phyloP scores from a whole-genome alignment of 2,888 invertebrate species.

The Nomada lathburiana region DNA sequence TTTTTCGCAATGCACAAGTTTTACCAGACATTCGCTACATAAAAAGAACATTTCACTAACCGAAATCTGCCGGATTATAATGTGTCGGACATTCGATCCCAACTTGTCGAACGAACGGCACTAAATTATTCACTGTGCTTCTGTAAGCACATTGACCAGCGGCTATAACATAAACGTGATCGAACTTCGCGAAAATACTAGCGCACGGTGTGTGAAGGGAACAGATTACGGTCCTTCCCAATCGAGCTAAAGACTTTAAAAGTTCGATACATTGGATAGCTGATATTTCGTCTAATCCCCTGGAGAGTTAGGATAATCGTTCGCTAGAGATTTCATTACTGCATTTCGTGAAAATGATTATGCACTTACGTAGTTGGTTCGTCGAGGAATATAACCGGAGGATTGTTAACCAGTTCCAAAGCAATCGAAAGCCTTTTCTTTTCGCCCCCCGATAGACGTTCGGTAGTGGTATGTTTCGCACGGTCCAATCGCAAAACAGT shows the following conservation, averaged over 20 bases:
- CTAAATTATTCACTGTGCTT: slow-evolving; percentile 91
- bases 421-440: slow-evolving; percentile 97
- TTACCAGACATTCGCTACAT: neutral
- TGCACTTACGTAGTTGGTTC: slow-evolving; percentile 96
- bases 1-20: too few species aligned
- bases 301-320: slow-evolving; percentile 77
- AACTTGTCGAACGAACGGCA: slow-evolving; percentile 92
- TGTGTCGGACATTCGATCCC: slow-evolving; percentile 95
- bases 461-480: slow-evolving; percentile 90
- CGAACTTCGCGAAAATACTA: slow-evolving; percentile 95
- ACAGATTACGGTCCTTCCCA: slow-evolving; percentile 96
- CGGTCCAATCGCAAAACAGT: slow-evolving; percentile 91
- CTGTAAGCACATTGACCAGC: slow-evolving; percentile 96
- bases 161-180: slow-evolving; percentile 95
- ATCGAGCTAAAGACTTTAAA: slow-evolving; percentile 93
- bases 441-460: slow-evolving; percentile 95
- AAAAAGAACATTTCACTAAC: slow-evolving; percentile 86
- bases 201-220: slow-evolving; percentile 99
- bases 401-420: slow-evolving; percentile 96
- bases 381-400: slow-evolving; percentile 97
- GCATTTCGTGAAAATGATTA: too few species aligned
- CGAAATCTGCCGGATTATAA: slow-evolving; percentile 98
- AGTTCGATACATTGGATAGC: slow-evolving; percentile 95
- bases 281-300: slow-evolving; percentile 96
- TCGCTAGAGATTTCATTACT: neutral